A percentile compares a stretch with the other conserved stretches of the same genome.
phyloP scores from a whole-genome alignment of 1,140 invertebrate species.

The Carcinoscorpius rotundicauda region DNA sequence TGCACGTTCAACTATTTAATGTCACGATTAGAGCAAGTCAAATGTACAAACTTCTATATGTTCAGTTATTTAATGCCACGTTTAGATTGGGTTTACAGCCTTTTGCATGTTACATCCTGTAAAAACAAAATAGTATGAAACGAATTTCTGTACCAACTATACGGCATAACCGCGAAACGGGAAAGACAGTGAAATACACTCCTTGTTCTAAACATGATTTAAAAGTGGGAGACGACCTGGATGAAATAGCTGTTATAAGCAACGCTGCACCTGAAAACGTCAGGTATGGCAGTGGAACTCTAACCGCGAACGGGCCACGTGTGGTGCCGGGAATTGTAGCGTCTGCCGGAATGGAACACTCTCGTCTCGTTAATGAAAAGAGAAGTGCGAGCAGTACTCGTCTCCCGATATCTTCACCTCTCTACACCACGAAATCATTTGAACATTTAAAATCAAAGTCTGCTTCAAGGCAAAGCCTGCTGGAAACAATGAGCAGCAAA shows the following conservation, averaged over 20 bases:
- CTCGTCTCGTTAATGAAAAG: conserved; percentile 3
- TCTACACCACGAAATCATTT: conserved; percentile 17
- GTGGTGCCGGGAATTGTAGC: conserved; percentile 50
- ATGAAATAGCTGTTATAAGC: conserved; percentile 61
- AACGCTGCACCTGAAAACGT: conserved; percentile 40
- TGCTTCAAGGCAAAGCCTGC: conserved; percentile 43
- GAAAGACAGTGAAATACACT: conserved; percentile 37
- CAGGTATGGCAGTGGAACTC: conserved; percentile 40
- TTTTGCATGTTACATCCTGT: no score
- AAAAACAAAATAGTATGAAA: no score
- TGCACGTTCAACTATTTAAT: no score
- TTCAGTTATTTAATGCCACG: no score
- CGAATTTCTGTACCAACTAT: no score
- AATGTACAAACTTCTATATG: no score
- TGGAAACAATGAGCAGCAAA: conserved; percentile 52
- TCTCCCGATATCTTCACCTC: conserved; percentile 16
- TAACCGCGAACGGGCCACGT: conserved; percentile 48
- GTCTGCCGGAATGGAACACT: conserved; percentile 27
- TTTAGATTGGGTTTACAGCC: no score
- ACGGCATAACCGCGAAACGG: conserved; percentile 14
- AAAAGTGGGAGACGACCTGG: conserved; percentile 45
- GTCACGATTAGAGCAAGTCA: no score
- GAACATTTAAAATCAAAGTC: conserved; percentile 32
- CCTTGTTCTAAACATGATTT: conserved; percentile 30
- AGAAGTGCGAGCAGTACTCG: conserved; percentile 15